phyloP scores from a whole-genome alignment of 2,113 vertebrate genomes.

The Vidua chalybeata region DNA sequence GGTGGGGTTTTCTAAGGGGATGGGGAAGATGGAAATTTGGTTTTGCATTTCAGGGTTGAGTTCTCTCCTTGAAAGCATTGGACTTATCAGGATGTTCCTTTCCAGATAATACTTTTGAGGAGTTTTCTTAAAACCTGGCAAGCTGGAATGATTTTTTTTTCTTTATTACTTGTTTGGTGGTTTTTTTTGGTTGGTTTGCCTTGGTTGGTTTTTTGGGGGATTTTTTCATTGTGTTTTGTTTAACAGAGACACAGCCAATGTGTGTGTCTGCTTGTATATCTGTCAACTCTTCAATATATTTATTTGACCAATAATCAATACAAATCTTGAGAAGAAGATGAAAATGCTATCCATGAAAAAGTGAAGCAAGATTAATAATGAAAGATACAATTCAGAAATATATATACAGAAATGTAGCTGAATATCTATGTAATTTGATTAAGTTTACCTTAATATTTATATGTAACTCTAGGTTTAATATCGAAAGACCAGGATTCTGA shows the following conservation, averaged over 20 bases:
- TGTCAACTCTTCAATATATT: background rate
- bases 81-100: background rate
- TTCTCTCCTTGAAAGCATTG: background rate
- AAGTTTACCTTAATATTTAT: background rate
- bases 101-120: background rate
- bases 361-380: background rate
- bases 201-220: background rate
- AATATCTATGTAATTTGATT: background rate
- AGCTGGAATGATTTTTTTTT: background rate
- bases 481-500: background rate
- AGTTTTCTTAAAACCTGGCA: background rate
- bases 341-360: background rate
- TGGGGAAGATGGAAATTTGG: background rate
- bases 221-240: no score
- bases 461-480: background rate
- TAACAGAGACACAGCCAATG: background rate
- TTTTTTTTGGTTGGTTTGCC: background rate
- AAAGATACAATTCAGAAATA: background rate
- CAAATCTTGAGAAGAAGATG: background rate
- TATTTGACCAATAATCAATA: background rate
- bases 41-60: background rate
- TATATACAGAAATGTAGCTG: background rate
- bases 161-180: background rate
- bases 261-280: background rate
- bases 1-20: fast-evolving